These are phyloP conservation scores for Solen grandis DNA, from an alignment of 1,140 invertebrate species.

Conservation along the genomic window DNA sequence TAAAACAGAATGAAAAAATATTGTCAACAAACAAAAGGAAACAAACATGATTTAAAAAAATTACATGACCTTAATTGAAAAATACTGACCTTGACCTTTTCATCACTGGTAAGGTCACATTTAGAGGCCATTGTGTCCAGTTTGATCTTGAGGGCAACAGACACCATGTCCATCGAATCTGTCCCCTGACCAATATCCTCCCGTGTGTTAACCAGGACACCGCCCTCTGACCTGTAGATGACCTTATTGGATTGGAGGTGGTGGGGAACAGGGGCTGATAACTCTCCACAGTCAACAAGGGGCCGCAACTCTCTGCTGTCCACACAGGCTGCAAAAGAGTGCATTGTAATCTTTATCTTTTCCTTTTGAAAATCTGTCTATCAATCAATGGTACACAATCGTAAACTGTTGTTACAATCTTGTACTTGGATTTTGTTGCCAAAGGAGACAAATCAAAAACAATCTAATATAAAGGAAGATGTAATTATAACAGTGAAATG, in stretches of 20 bases:
- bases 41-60: too few relatives aligned
- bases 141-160: slow-evolving; percentile 87
- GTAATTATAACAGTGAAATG: too few relatives aligned
- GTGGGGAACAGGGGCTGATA: slow-evolving; percentile 38
- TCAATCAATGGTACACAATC: too few relatives aligned
- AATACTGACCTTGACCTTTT: slow-evolving; percentile 70
- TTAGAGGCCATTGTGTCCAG: slow-evolving; percentile 66
- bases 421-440: too few relatives aligned
- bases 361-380: too few relatives aligned
- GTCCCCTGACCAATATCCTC: slow-evolving; percentile 60
- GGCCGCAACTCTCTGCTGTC: neutral
- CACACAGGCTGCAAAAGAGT: slow-evolving; percentile 26
- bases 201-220: slow-evolving; percentile 56
- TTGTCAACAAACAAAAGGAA: too few relatives aligned
- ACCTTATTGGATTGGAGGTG: slow-evolving; percentile 61
- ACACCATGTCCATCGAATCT: slow-evolving; percentile 84
- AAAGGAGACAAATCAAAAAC: too few relatives aligned
- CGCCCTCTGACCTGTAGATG: slow-evolving; percentile 73
- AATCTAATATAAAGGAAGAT: too few relatives aligned
- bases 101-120: slow-evolving; percentile 32
- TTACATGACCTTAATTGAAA: too few relatives aligned
- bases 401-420: too few relatives aligned
- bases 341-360: too few relatives aligned
- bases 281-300: slow-evolving; percentile 28
- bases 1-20: too few relatives aligned